A percentile compares a stretch with the other conserved stretches of the same genome.
Conservation (phyloP, 2,113 vertebrate genomes). For the Hydrolagus affinis region DNA sequence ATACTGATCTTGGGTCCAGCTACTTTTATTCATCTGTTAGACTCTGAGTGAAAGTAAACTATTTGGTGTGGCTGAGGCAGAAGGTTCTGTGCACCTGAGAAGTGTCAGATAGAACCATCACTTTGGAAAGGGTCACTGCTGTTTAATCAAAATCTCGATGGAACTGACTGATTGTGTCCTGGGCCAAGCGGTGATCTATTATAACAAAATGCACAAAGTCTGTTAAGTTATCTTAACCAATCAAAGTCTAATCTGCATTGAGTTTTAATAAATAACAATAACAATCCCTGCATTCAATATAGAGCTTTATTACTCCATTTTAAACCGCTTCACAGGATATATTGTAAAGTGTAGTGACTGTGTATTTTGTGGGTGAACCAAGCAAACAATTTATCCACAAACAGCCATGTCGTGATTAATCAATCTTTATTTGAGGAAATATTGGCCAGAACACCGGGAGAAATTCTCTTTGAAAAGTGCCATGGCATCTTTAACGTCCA, state of each 20-base stretch:
- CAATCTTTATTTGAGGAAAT: no score
- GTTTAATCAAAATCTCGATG: neutral
- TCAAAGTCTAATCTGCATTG: neutral
- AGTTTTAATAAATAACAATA: neutral
- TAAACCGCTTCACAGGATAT: no score
- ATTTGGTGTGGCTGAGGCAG: neutral
- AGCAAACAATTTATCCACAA: no score
- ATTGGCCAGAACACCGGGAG: no score
- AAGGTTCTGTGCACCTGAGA: neutral
- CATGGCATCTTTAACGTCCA: no score
- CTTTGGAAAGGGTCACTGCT: neutral
- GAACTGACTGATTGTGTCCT: neutral
- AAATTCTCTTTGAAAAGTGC: no score
- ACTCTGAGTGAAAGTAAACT: neutral
- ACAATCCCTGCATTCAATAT: no score
- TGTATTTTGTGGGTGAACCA: no score
- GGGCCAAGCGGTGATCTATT: neutral
- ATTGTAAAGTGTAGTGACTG: no score
- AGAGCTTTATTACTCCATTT: no score
- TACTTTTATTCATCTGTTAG: slow-evolving; percentile 9
- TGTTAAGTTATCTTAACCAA: neutral
- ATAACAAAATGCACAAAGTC: neutral
- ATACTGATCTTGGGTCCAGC: neutral
- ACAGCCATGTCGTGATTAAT: no score
- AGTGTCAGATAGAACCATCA: neutral